Base-by-base conservation (phyloP, 2,797 vertebrate species). In the Syngnathus rostellatus region DNA sequence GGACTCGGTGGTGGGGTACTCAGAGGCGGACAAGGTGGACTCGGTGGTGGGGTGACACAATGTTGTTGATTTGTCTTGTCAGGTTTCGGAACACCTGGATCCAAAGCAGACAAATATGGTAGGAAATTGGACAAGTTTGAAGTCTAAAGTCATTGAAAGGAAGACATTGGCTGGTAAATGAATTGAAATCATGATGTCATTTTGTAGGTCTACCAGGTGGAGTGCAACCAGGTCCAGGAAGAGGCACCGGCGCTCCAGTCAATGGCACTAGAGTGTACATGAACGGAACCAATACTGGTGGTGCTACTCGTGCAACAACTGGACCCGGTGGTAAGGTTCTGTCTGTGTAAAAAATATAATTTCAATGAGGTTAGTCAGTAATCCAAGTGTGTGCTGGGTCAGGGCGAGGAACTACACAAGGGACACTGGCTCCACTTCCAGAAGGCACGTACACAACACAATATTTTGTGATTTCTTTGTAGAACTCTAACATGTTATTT, bases 81-180 rank as follows among this genome's bases (percentile, higher is more conserved):
- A 86, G 83, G 78, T 11, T 80, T 72, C 1, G 84, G 79, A 9
- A 86, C 77, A 21, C 72, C 86, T 69, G 90, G 87, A 82, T 91
- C 87, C 72, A 93, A 93, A 79, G 87, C 88, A 77, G 85, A 90
- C 9, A 38, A 68, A 50, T 55, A 63, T 0, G 74, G 63, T 73
- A 6, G 67, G 10, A 7, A 58, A 8, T 65, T 38, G 54, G 68
- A 17, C 2, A 19, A 17, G 46, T 55, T 58, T 58, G 17, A 38
- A 37, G 55, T 16, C 17, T 6, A 8, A 14, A 16, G 19, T 16
- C 31, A 58, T 31, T 58, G 12, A 16, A 57, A 57, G 23, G 11
- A 57, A 31, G 12, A 31, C 6, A 14, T 57, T 37, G 37, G 6
- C 0, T 57, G 2, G 12, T 37, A 0, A 38, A 64, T 11, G 48